Conservation (phyloP, 2,113 vertebrate genomes). For the Hippocampus guttulatus region DNA sequence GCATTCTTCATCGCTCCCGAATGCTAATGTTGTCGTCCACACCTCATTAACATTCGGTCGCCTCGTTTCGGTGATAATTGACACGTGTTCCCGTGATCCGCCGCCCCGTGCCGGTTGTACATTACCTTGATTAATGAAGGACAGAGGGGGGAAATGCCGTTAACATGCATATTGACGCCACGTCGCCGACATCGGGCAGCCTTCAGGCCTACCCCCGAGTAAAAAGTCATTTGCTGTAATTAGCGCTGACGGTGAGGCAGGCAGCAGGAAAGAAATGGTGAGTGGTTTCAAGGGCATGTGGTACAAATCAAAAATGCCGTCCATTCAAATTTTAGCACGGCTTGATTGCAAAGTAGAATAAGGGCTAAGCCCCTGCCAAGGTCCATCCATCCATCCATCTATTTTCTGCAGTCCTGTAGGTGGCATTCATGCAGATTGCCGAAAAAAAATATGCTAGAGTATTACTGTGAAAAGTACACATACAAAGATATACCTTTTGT, state of each 20-base stretch:
- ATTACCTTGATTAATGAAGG: slow-evolving; percentile 63
- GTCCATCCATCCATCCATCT: not conserved
- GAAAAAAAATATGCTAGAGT: too few species aligned
- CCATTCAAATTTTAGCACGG: not conserved
- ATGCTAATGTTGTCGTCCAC: slow-evolving; percentile 14
- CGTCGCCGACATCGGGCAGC: slow-evolving; percentile 60
- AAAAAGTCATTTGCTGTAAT: slow-evolving; percentile 61
- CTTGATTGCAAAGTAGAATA: not conserved
- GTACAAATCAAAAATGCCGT: slow-evolving; percentile 2
- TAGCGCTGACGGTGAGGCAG: slow-evolving; percentile 58
- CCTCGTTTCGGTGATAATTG: slow-evolving; percentile 41
- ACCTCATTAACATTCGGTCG: slow-evolving; percentile 23
- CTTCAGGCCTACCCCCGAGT: slow-evolving; percentile 53
- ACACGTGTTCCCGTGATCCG: slow-evolving; percentile 51
- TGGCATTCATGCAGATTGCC: too few species aligned
- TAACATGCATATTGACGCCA: slow-evolving; percentile 60
- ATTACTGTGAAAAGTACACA: too few species aligned
- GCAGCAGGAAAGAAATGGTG: slow-evolving; percentile 32
- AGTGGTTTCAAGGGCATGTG: slow-evolving; percentile 56
- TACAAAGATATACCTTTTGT: too few species aligned
- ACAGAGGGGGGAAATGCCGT: slow-evolving; percentile 53
- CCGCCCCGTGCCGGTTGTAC: slow-evolving; percentile 23
- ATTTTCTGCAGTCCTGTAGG: too few species aligned
- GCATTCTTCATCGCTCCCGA: not conserved
- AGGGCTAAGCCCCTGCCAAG: not conserved